Conservation (phyloP, 2,113 vertebrate genomes). For the Xyliphius kryptos region DNA sequence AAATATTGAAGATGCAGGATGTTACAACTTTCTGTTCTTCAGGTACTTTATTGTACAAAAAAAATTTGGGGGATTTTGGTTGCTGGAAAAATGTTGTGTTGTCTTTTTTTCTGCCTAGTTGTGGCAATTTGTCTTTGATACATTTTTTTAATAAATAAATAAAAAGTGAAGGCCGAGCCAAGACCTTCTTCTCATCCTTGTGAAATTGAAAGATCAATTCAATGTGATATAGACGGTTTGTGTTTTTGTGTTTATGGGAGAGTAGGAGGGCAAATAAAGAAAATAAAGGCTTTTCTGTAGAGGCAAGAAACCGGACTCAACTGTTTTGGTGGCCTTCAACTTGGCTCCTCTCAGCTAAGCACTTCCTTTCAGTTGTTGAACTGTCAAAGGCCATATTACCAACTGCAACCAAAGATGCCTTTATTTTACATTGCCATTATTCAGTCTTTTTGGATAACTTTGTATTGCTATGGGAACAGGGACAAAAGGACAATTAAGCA, state of each 20-base stretch:
- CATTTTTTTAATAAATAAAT: too few species aligned
- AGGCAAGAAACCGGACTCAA: not conserved
- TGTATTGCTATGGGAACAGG: conserved; percentile 21
- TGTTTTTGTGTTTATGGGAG: conserved; percentile 1
- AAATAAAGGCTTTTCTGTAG: conserved; percentile 18
- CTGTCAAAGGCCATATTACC: not conserved
- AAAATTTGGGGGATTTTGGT: too few species aligned
- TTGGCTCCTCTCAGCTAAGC: not conserved
- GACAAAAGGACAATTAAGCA: not conserved
- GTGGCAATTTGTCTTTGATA: too few species aligned
- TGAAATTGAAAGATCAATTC: conserved; percentile 9
- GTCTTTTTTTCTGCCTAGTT: too few species aligned
- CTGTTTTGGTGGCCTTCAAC: conserved; percentile 12
- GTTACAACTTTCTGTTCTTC: too few species aligned
- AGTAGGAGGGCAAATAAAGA: conserved; percentile 3
- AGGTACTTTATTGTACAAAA: too few species aligned
- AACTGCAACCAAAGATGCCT: conserved; percentile 1
- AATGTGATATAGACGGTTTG: conserved; percentile 4
- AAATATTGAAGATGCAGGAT: too few species aligned
- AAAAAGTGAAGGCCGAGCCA: not conserved
- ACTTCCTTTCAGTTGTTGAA: conserved; percentile 7
- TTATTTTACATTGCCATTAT: not conserved
- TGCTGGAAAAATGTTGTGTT: too few species aligned
- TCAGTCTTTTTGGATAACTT: not conserved
- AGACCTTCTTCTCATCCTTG: not conserved